These are phyloP conservation scores for Capromys pilorides DNA, from an alignment of 2,797 vertebrate species.

Conservation along the genomic window DNA sequence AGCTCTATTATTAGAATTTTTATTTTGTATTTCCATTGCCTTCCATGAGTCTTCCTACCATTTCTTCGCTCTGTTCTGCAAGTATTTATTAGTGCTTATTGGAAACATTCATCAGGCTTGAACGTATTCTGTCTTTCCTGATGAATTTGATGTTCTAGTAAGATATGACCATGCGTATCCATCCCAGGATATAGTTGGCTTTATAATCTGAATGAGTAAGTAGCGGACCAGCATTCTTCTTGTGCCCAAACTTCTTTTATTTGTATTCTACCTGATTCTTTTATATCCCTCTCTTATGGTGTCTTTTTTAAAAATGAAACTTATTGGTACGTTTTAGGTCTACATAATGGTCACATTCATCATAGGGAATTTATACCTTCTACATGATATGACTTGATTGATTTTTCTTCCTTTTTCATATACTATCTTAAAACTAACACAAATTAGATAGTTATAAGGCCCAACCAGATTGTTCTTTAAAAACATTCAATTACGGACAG, in stretches of 20 bases:
- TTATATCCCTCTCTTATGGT: background rate
- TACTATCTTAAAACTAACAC: background rate
- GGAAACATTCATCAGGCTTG: background rate
- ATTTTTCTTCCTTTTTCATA: background rate
- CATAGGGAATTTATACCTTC: background rate
- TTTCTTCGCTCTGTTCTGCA: background rate
- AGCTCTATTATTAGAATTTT: background rate
- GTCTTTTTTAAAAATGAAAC: background rate
- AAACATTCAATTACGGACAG: slow-evolving; percentile 1
- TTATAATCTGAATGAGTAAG: background rate
- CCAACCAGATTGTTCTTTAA: background rate
- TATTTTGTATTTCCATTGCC: background rate
- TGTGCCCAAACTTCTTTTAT: background rate
- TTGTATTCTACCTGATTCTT: background rate
- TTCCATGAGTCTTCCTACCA: background rate
- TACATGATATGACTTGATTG: background rate
- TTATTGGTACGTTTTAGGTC: background rate
- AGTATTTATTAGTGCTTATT: background rate
- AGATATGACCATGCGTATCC: background rate
- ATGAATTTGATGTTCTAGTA: background rate
- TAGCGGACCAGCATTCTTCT: background rate
- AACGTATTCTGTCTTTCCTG: background rate
- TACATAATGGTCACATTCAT: background rate
- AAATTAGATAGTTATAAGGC: background rate
- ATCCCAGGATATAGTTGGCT: background rate